Evolutionary conservation across 2,888 invertebrate genomes (phyloP).

Genomic region (Drosophila helvetica): DNA sequence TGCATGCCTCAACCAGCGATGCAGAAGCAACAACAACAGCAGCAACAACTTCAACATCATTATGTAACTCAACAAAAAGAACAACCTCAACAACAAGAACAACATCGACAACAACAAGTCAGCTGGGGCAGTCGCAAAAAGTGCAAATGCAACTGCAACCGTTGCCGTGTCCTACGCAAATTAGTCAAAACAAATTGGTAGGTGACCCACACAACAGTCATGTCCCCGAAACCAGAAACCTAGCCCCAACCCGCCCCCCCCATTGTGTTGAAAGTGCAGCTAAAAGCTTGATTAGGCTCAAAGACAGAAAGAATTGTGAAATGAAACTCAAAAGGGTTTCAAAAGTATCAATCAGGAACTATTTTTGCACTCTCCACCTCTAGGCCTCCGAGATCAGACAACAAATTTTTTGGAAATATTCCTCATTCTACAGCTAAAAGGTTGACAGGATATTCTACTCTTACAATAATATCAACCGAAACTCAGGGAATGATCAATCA

Average conservation of each 20-base stretch:
- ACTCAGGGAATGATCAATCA: no score
- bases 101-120: constrained; percentile 48
- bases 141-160: constrained; percentile 45
- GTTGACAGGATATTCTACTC: no score
- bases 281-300: neutral
- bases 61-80: constrained; percentile 45
- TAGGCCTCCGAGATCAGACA: neutral
- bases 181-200: constrained; percentile 75
- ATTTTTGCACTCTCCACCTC: neutral
- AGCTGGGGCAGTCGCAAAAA: constrained; percentile 56
- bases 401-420: no score
- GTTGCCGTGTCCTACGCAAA: constrained; percentile 62
- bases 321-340: neutral
- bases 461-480: no score
- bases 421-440: no score
- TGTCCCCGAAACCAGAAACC: constrained; percentile 22
- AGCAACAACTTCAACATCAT: constrained; percentile 31
- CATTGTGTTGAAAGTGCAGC: neutral
- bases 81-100: constrained; percentile 45
- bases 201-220: constrained; percentile 43
- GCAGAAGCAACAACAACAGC: constrained; percentile 39
- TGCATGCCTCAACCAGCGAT: constrained; percentile 55
- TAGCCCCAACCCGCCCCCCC: neutral
- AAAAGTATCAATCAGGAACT: neutral
- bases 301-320: neutral